Conservation (phyloP, 2,888 invertebrate species). For the Oeneis ivallda region DNA sequence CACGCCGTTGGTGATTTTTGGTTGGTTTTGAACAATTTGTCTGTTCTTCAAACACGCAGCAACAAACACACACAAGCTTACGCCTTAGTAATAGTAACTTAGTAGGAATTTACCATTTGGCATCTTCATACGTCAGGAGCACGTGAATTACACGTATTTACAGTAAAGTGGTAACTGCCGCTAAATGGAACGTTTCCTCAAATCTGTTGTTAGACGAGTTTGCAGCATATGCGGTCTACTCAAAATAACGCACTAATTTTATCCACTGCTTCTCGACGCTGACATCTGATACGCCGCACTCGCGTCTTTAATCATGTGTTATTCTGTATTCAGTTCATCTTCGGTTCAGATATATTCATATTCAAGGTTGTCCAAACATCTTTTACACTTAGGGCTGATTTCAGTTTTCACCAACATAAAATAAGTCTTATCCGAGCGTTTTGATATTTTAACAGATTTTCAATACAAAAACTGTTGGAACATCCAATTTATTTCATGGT, state of each 20-base stretch:
- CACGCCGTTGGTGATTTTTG: no score
- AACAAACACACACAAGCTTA: no score
- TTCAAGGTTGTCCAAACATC: background rate
- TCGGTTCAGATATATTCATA: constrained; percentile 16
- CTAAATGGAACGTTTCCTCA: constrained; percentile 66
- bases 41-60: no score
- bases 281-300: constrained; percentile 42
- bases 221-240: constrained; percentile 51
- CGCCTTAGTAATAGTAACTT: no score
- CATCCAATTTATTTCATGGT: no score
- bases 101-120: background rate
- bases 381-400: background rate
- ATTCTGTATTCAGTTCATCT: constrained; percentile 31
- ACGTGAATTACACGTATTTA: constrained; percentile 39
- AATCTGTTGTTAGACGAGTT: constrained; percentile 60
- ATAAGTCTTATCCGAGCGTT: background rate
- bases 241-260: constrained; percentile 64
- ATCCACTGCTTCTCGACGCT: constrained; percentile 52
- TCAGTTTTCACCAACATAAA: background rate
- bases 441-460: no score
- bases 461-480: no score
- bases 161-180: constrained; percentile 46
- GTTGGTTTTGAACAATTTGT: no score
- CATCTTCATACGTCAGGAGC: constrained; percentile 44
- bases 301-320: constrained; percentile 42